A percentile compares a stretch with the other conserved stretches of the same genome.
Conservation (phyloP, 2,888 invertebrate species). For the Leptopilina myrica region DNA sequence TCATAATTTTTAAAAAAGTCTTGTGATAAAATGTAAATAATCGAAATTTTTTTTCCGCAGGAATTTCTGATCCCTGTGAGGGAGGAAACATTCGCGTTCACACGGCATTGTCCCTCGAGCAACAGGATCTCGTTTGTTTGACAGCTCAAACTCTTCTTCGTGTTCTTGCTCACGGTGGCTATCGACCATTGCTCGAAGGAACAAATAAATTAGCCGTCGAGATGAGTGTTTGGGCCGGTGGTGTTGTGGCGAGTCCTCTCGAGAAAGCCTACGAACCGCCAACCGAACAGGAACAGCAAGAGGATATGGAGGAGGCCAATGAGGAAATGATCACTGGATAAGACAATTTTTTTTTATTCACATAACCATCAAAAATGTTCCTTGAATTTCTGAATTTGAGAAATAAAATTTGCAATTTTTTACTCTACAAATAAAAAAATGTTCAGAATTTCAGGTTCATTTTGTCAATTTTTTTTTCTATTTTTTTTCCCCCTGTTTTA, state of each 20-base stretch:
- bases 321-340: constrained; percentile 81
- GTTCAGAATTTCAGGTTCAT: background rate
- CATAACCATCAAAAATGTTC: background rate
- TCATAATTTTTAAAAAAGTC: no score
- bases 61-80: constrained; percentile 95
- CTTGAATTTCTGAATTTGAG: background rate
- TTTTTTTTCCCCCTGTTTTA: background rate
- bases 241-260: constrained; percentile 95
- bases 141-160: constrained; percentile 95
- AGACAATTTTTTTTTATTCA: constrained; percentile 45
- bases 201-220: constrained; percentile 85
- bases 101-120: constrained; percentile 92
- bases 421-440: background rate
- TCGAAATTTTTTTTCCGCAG: constrained; percentile 60
- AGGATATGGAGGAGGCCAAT: constrained; percentile 83
- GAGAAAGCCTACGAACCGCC: constrained; percentile 94
- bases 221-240: constrained; percentile 97
- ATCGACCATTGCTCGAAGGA: constrained; percentile 89
- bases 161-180: constrained; percentile 95
- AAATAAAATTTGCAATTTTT: background rate
- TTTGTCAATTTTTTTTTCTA: background rate
- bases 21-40: constrained; percentile 1
- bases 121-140: constrained; percentile 94
- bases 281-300: constrained; percentile 84
- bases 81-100: constrained; percentile 92